Evolutionary conservation across 37 sponge, comb jelly and placozoan genomes (phyloP), one percentile per base, ranked within the genome.

Genomic region (Bolinopsis microptera): DNA sequence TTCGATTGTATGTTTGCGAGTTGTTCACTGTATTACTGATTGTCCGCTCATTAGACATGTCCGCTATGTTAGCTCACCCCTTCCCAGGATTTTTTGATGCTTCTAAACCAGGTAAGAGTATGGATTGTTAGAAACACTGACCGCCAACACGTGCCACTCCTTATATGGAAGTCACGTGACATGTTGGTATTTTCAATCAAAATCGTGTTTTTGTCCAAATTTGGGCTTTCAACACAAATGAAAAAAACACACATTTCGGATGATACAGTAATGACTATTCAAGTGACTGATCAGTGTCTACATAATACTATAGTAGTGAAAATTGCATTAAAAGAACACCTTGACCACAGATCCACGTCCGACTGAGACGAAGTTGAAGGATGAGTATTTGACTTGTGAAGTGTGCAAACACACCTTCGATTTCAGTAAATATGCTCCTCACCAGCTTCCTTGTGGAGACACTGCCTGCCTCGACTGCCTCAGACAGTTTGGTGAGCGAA

Each of bases 401-500:
- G 90, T 86, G 41, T 86, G 90, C 30, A 30, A 34, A 3, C 90
- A 86, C 30, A 38, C 61, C 61, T 86, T 33, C 30, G 90, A 86
- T 86, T 86, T 86, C 61, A 41, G 35, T 28, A 86, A 86, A 38
- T 86, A 86, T 34, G 90, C 90, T 24, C 90, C 90, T n/a, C 90
- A 39, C 30, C 61, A 86, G 30, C 90, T 86, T 1, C 90, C 90
- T 26, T 86, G 90, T 41, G 90, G 90, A 3, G 90, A 86, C 39
- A 86, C 90, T 16, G 41, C 61, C 90, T 86, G 90, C 31, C 90
- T 86, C 3, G 61, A 41, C 90, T 86, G 90, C 24, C 90, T 86
- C 30, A 24, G 90, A 27, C 61, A 86, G n/a, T 86, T 39, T 34
- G 90, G 90, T 86, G 13, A 74, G 27, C 28, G 27, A 74, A n/a